Evolutionary conservation across 2,888 invertebrate genomes (phyloP).

Genomic region (Mythimna albipuncta): DNA sequence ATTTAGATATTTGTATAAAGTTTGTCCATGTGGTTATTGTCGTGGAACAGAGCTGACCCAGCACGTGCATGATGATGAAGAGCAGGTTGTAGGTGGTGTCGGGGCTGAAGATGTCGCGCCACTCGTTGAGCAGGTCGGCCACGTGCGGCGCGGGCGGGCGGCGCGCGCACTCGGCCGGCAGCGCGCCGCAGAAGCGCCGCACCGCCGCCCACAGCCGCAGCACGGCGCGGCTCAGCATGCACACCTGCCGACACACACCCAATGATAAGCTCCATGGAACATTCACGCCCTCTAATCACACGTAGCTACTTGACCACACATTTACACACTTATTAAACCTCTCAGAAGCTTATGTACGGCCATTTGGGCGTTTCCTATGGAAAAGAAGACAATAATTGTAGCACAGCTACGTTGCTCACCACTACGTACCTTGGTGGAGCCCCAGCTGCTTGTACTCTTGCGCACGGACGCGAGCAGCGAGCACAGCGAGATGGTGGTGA

Average conservation of each 20-base stretch:
- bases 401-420: conserved; percentile 40
- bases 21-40: neutral
- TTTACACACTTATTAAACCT: too few relatives aligned
- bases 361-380: too few relatives aligned
- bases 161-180: conserved; percentile 70
- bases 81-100: conserved; percentile 90
- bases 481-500: too few relatives aligned
- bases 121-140: conserved; percentile 91
- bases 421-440: too few relatives aligned
- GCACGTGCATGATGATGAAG: conserved; percentile 72
- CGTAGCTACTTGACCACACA: too few relatives aligned
- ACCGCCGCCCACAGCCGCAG: conserved; percentile 83
- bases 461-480: too few relatives aligned
- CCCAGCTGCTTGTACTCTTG: too few relatives aligned
- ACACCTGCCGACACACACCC: neutral
- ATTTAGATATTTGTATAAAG: neutral
- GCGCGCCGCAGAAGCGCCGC: conserved; percentile 42
- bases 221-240: conserved; percentile 86
- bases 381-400: too few relatives aligned
- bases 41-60: conserved; percentile 68
- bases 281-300: too few relatives aligned
- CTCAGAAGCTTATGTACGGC: too few relatives aligned
- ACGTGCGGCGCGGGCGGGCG: conserved; percentile 75
- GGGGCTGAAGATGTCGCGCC: conserved; percentile 94
- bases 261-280: too few relatives aligned